Base-by-base conservation (phyloP, 2,888 invertebrate species). In the Drosophila kuntzei region DNA sequence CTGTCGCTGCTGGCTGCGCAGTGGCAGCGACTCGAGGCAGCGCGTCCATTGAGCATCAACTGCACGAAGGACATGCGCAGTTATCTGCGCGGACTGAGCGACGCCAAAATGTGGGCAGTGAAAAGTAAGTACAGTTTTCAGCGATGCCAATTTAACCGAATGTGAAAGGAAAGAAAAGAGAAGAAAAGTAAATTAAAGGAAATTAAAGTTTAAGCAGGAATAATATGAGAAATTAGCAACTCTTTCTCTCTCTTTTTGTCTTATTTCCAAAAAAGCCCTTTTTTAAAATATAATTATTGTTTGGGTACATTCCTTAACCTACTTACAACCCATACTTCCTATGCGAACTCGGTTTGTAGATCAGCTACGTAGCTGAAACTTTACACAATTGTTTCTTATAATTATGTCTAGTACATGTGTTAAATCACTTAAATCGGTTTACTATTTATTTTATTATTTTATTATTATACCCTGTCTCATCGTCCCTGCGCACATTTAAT, bases 31-130 rank as follows among this genome's bases (percentile, higher is more conserved):
- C 71, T 92, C 32, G 70, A 72, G 65, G 14, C 53, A 5, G 44
- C 69, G 14, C 66, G 67, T 9, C 44, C 64, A 18, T 67, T 92
- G n/a, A 82, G 80, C 11, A n/a, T 55, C 34, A 90, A 91, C 63
- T 92, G 92, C 72, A 83, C 90, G 8, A 80, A 80, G 74, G 90
- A 92, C 76, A 88, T 92, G 88, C 77, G 86, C 37, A 84, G 84
- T 65, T 92, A 92, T 79, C 75, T 93, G 22, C 80, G 80, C 29
- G 93, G 92, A 55, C 83, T 92, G 47, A 83, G 71, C 47, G 70
- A 78, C 11, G 76, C 89, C 37, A 83, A 87, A 51, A 88, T 92
- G 77, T 92, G 92, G 92, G 92, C 92, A 0, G 80, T 92, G 1
- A 92, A 92, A 81, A 92, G 92, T 93, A 78, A 92, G 93, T 91